A percentile compares a stretch with the other conserved stretches of the same genome.
Conservation (phyloP, 2,797 vertebrate genomes). For the Danio kyathit region DNA sequence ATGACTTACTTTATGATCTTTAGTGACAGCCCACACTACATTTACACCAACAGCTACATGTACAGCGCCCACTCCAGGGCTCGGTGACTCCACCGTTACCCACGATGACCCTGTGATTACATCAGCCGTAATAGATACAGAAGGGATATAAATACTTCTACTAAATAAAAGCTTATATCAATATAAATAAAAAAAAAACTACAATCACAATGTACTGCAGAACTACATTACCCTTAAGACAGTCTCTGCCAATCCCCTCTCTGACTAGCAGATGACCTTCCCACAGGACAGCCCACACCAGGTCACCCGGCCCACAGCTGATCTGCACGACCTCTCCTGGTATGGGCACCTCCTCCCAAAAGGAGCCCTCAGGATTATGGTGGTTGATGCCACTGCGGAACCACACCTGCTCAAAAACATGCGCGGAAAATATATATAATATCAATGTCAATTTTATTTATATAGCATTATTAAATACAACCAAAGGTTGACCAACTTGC, state of each 20-base stretch:
- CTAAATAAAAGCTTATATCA: background rate
- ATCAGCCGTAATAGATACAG: background rate
- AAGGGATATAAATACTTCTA: background rate
- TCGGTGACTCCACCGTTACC: slow-evolving; percentile 89
- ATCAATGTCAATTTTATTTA: too few relatives aligned
- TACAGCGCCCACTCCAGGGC: slow-evolving; percentile 85
- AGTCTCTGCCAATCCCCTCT: slow-evolving; percentile 90
- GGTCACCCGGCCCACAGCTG: slow-evolving; percentile 92
- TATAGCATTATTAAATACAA: too few relatives aligned
- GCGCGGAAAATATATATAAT: too few relatives aligned
- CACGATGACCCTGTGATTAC: slow-evolving; percentile 80
- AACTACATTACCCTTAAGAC: slow-evolving; percentile 82
- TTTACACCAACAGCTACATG: slow-evolving; percentile 89
- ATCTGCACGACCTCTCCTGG: slow-evolving; percentile 96
- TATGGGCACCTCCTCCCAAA: slow-evolving; percentile 85
- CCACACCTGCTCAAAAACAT: slow-evolving; percentile 83
- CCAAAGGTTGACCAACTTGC: too few relatives aligned
- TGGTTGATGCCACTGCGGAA: slow-evolving; percentile 90
- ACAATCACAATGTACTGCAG: background rate
- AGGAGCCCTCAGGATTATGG: slow-evolving; percentile 90
- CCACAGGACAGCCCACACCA: slow-evolving; percentile 96
- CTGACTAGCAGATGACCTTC: slow-evolving; percentile 95
- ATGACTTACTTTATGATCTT: slow-evolving; percentile 91
- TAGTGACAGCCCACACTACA: slow-evolving; percentile 96
- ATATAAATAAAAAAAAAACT: background rate